Conservation (phyloP, 2,113 vertebrate species). For the Phalacrocorax aristotelis region DNA sequence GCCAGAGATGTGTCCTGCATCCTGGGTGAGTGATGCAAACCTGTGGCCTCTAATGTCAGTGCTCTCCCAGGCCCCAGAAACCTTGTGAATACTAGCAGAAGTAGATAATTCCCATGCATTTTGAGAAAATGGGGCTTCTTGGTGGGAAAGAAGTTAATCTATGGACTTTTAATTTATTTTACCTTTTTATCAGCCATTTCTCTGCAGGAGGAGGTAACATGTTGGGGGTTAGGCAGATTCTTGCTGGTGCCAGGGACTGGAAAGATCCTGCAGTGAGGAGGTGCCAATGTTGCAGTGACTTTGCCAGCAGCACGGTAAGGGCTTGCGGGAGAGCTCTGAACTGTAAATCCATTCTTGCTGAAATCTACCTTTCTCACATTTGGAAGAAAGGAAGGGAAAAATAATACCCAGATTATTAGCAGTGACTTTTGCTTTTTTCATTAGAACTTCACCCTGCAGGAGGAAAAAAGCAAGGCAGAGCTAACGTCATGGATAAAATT, state of each 20-base stretch:
- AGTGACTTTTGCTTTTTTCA: slow-evolving; percentile 17
- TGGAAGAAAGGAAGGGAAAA: neutral
- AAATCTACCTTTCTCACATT: neutral
- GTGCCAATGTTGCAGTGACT: fast-evolving
- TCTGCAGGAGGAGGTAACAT: neutral
- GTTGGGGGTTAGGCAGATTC: neutral
- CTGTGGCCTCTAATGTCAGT: neutral
- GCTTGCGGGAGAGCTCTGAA: neutral
- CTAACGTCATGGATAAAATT: slow-evolving; percentile 64
- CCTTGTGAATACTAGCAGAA: neutral
- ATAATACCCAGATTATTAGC: slow-evolving; percentile 5
- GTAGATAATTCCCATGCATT: neutral
- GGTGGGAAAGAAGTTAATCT: neutral
- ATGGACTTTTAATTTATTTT: neutral
- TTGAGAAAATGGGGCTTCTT: neutral
- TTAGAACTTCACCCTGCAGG: slow-evolving; percentile 33
- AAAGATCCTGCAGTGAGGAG: neutral
- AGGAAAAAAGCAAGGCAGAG: slow-evolving; percentile 53
- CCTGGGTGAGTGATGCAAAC: neutral
- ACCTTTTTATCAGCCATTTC: neutral
- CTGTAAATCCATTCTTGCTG: neutral
- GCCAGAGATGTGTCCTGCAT: neutral
- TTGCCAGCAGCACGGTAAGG: neutral
- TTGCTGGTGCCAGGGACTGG: neutral
- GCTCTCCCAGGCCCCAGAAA: neutral